Base-by-base conservation (phyloP, 2,113 vertebrate species). In the Otis tarda region DNA sequence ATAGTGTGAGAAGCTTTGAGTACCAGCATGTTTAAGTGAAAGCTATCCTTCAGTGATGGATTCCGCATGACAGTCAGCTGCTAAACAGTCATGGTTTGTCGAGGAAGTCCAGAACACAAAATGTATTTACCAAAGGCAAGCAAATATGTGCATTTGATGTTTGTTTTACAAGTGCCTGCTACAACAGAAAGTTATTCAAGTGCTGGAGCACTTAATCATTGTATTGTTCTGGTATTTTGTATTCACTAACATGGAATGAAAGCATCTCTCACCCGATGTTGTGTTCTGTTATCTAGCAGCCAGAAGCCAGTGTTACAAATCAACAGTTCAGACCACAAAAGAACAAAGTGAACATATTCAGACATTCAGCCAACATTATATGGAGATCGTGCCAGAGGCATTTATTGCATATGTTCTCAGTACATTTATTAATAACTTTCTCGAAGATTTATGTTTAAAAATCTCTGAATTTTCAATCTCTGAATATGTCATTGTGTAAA, bases 341-440 rank as follows among this genome's bases (percentile, higher is more conserved):
- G 83, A 90, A 53, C 53, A 80, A 90, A 88, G 47, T 53, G 35
- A 90, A 73, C 57, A 67, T 80, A 69, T 69, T 83, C 45, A 76
- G 37, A 93, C 5, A 61, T 76, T 73, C 41, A 80, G 57, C 63
- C 85, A 93, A 65, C 27, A 8, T 79, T 88, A 25, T 27, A 52
- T 4, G 50, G 35, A 87, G 33, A 63, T 4, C 3, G 31, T 89
- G 89, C 92, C 95, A 94, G 83, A 78, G 39, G 18, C 41, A 61
- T 73, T 83, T 70, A 70, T 67, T 87, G 47, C 7, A 0, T 94
- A 20, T 91, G 94, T 93, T 89, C 47, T 52, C 35, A 79, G 24
- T 89, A 23, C 30, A 31, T 83, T 77, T 90, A 87, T 91, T 91
- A 95, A 91, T 89, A 74, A 84, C 63, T 93, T 96, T 70, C 57